A percentile compares a stretch with the other conserved stretches of the same genome.
Evolutionary conservation across 64 coral and sea anemone genomes (phyloP).

Genomic region (Pocillopora verrucosa): DNA sequence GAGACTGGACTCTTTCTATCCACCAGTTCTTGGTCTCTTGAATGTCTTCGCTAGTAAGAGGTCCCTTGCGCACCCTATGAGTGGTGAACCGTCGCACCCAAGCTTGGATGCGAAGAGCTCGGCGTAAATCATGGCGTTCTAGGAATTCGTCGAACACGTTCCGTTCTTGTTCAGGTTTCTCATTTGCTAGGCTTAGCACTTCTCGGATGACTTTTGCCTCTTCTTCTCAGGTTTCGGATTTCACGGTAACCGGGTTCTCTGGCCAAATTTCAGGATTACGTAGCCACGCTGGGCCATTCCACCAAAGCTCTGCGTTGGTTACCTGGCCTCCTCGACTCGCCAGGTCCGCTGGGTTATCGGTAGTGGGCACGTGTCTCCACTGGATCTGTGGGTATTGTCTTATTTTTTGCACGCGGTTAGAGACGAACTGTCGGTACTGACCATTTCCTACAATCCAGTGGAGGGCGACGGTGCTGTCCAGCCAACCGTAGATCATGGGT

Average conservation of each 20-base stretch:
- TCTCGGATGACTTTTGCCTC: constrained; percentile 41
- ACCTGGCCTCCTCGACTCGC: no score
- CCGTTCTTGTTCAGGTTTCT: not conserved
- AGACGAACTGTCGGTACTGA: no score
- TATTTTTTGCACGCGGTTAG: constrained; percentile 12
- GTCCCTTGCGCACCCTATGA: not conserved
- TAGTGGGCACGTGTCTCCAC: no score
- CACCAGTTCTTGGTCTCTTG: constrained; percentile 9
- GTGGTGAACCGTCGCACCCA: constrained; percentile 24
- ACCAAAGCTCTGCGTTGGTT: no score
- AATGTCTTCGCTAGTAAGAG: constrained; percentile 25
- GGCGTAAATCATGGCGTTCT: not conserved
- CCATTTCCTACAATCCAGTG: no score
- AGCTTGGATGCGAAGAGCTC: constrained; percentile 16
- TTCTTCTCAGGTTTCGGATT: constrained; percentile 2
- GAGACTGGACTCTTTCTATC: constrained; percentile 40
- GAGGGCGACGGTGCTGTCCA: constrained; percentile 25
- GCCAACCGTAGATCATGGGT: constrained; percentile 5
- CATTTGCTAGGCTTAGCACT: constrained; percentile 18
- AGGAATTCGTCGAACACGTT: constrained; percentile 13
- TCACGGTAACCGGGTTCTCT: constrained; percentile 33
- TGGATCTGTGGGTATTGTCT: no score
- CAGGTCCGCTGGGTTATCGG: no score
- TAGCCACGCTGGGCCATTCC: constrained; percentile 3
- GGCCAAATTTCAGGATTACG: constrained; percentile 26